Percentiles rank a stretch among this genome's conserved stretches.
Evolutionary conservation across 2,113 vertebrate genomes (phyloP).

Genomic region (Eolophus roseicapilla): DNA sequence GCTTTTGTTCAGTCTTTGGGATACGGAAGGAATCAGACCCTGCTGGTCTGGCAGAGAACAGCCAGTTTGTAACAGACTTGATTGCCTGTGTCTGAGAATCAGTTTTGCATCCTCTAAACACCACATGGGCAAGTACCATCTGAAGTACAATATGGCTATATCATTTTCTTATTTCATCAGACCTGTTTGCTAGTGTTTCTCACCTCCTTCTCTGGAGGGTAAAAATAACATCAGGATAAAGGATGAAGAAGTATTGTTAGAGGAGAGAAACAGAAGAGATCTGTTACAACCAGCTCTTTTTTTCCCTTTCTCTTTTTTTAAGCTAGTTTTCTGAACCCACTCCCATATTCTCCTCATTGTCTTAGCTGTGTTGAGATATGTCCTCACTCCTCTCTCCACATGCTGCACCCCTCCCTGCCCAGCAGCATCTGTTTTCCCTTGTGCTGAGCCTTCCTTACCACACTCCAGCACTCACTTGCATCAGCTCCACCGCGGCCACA

Average conservation of each 20-base stretch:
- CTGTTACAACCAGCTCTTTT: neutral
- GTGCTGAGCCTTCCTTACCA: neutral
- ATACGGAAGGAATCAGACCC: neutral
- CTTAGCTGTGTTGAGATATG: neutral
- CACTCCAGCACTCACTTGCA: conserved; percentile 79
- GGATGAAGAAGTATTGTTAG: neutral
- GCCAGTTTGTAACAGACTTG: neutral
- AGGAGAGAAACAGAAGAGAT: neutral
- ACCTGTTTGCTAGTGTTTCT: neutral
- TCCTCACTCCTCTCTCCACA: neutral
- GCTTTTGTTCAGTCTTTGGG: neutral
- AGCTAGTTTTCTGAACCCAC: neutral
- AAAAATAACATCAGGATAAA: neutral
- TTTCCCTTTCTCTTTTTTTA: neutral
- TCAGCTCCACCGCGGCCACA: conserved; percentile 86
- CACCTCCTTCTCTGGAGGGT: neutral
- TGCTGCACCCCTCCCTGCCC: neutral
- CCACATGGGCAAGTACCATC: neutral
- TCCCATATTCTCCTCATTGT: neutral
- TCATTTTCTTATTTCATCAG: neutral
- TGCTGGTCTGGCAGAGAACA: neutral
- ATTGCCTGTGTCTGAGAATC: neutral
- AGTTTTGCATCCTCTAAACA: neutral
- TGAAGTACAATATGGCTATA: neutral
- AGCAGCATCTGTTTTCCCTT: neutral